A percentile compares a stretch with the other conserved stretches of the same genome.
These are phyloP conservation scores for Hemistola chrysoprasaria DNA, from an alignment of 2,888 invertebrate genomes.

Conservation along the genomic window DNA sequence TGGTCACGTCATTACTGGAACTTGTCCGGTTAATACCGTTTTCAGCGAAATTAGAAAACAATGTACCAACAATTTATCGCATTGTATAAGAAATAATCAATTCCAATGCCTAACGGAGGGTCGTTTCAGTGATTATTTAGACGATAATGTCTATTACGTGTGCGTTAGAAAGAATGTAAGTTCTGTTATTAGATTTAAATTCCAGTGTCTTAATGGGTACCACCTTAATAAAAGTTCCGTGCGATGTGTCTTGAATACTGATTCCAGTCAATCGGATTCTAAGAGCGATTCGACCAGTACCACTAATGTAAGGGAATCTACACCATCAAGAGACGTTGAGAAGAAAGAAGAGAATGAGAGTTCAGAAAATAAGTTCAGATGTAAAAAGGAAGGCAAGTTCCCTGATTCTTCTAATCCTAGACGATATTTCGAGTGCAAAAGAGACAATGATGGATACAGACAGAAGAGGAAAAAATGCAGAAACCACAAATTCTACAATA, in stretches of 20 bases:
- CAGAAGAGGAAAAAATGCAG: slow-evolving; percentile 64
- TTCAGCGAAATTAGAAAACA: slow-evolving; percentile 68
- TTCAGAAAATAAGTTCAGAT: slow-evolving; percentile 29
- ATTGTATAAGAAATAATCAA: slow-evolving; percentile 70
- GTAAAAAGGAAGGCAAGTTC: slow-evolving; percentile 37
- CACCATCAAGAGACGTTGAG: not conserved
- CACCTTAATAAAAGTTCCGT: slow-evolving; percentile 53
- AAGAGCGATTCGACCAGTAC: slow-evolving; percentile 31
- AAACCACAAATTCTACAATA: slow-evolving; percentile 65
- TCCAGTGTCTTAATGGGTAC: slow-evolving; percentile 61
- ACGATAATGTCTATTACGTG: slow-evolving; percentile 65
- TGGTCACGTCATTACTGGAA: slow-evolving; percentile 47
- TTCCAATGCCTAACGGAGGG: slow-evolving; percentile 70
- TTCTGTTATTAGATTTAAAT: slow-evolving; percentile 56
- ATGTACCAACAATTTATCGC: slow-evolving; percentile 72
- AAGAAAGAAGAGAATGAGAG: slow-evolving; percentile 16
- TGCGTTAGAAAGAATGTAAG: slow-evolving; percentile 53
- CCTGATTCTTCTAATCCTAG: slow-evolving; percentile 56
- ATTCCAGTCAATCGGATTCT: slow-evolving; percentile 20
- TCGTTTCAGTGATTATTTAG: slow-evolving; percentile 58
- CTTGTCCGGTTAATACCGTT: slow-evolving; percentile 65
- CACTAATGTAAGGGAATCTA: slow-evolving; percentile 28
- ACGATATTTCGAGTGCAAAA: slow-evolving; percentile 70
- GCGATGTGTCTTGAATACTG: slow-evolving; percentile 44
- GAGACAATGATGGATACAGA: slow-evolving; percentile 47